phyloP scores from a whole-genome alignment of 2,888 invertebrate genomes.

The Campoletis raptor region DNA sequence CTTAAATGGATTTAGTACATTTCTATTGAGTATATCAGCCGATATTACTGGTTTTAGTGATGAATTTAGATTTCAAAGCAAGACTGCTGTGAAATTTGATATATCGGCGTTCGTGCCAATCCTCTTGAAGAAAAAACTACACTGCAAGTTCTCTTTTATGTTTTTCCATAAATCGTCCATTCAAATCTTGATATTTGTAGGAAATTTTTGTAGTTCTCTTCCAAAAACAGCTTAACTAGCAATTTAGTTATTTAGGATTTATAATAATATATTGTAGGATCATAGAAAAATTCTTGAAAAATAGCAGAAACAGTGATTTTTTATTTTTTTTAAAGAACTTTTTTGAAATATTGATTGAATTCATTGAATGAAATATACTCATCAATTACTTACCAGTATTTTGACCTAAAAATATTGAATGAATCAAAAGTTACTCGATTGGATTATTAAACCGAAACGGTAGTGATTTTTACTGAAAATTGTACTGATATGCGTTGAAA shows the following conservation, averaged over 20 bases:
- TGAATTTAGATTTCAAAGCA: neutral
- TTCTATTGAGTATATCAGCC: neutral
- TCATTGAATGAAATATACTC: neutral
- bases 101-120: neutral
- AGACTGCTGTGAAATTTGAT: neutral
- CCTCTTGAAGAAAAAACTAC: neutral
- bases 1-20: neutral
- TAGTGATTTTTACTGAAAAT: too few relatives aligned
- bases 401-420: neutral
- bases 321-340: neutral
- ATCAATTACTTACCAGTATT: neutral
- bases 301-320: neutral
- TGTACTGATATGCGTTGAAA: neutral
- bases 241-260: neutral
- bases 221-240: neutral
- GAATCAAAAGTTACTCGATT: neutral
- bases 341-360: neutral
- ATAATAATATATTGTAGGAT: too few relatives aligned
- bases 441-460: too few relatives aligned
- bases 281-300: neutral
- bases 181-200: neutral
- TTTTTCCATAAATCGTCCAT: neutral
- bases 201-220: neutral
- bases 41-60: neutral
- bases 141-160: neutral